Evolutionary conservation across 2,113 vertebrate genomes (phyloP), one percentile per base, ranked within the genome.

Genomic region (Smithornis capensis): DNA sequence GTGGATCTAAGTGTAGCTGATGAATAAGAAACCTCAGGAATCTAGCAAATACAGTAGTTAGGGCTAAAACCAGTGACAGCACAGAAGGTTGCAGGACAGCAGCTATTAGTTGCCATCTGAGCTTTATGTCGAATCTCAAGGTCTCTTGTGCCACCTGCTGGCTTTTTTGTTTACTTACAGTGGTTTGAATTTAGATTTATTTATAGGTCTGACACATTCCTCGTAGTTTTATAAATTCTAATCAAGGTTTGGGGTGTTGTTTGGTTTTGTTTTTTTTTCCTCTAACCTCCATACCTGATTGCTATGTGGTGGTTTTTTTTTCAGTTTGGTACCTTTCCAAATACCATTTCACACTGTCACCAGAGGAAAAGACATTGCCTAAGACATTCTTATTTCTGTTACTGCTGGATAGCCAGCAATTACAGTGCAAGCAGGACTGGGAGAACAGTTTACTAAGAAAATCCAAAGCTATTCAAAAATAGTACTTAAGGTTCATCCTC

Each of bases 101-200:
- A 87, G 70, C 90, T 83, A 74, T 80, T 89, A 79, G 55, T 12
- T 29, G 42, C 84, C 35, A 24, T 59, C 44, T 40, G 63, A 75
- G 62, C 21, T 91, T 79, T 56, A 21, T 10, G 37, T 24, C 6
- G 31, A 75, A 91, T 84, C 59, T 91, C 73, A 69, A 95, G 94
- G 59, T 93, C 94, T 97, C 94, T 96, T 47, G 55, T 96, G 97
- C 98, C 98, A 98, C 96, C 98, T 98, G 96, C 98, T 97, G 98
- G 97, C 62, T 47, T 33, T 83, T 94, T 83, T 56, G 9, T 71
- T 95, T 92, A 77, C 42, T 65, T 67, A 47, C 84, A 75, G 35
- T 16, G 42, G 35, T n/a, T 91, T 74, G 24, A 73, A 50, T 68
- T 29, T 31, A 49, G 21, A 17, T 94, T 90, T 83, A 82, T 84